Evolutionary conservation across 1,140 invertebrate genomes (phyloP), one percentile per base, ranked within the genome.

Genomic region (Penaeus vannamei): DNA sequence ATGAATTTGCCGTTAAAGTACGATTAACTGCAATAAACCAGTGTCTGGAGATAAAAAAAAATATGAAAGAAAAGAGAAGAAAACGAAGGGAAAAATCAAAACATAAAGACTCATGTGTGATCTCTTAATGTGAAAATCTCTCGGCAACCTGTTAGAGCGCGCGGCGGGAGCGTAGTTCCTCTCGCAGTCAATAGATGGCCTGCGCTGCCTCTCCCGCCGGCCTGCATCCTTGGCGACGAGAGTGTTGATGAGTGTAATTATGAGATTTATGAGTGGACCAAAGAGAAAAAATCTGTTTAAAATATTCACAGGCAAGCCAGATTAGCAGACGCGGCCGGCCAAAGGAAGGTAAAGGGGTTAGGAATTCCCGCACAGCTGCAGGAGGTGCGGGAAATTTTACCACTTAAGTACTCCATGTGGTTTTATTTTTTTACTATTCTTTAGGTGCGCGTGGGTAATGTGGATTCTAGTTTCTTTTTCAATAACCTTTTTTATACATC

Each of bases 191-290:
- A 89, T 83, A 89, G 87, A 89, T 89, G 87, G 87, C 87, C 69
- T 62, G 82, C 26, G 80, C 81, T 88, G 86, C 66, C 26, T 81
- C 86, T 88, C 81, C 32, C 17, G 23, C 60, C 29, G 29, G 29
- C 20, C 82, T 26, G 72, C 29, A 32, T 76, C 64, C 66, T 72
- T 29, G 72, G 42, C 87, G 66, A 61, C 23, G 61, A 72, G 60
- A 64, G 87, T 89, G 82, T 89, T 89, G 82, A 89, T 84, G 87
- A 85, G 87, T 79, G 87, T 89, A 89, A 89, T 89, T 89, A 89
- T 84, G 82, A 84, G 82, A 89, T 89, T 89, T 89, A 89, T 89
- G 82, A 89, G 87, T 89, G 81, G 87, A 89, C 64, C 87, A 89
- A 84, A 88, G 86, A 89, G 82, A 76, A 80, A 89, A 89, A 89